Percentiles rank a stretch among this genome's conserved stretches.
phyloP scores from a whole-genome alignment of 2,113 vertebrate genomes.

The Trichomycterus rosablanca region DNA sequence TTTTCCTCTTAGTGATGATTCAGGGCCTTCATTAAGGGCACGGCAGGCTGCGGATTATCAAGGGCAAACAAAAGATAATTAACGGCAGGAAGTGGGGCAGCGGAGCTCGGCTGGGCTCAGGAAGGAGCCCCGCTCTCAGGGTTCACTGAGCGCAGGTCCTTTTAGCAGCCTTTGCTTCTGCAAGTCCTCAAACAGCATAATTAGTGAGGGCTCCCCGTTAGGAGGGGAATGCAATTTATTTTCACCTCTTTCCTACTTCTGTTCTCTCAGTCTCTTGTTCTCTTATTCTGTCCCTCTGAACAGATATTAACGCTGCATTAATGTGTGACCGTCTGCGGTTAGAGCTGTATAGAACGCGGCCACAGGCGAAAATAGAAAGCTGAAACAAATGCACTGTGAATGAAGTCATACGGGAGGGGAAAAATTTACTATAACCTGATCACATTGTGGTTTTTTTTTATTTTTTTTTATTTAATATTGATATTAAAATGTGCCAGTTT shows the following conservation, averaged over 20 bases:
- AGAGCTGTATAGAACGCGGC: not conserved
- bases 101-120: slow-evolving; percentile 58
- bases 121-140: slow-evolving; percentile 55
- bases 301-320: slow-evolving; percentile 39
- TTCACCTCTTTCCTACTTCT: slow-evolving; percentile 37
- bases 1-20: slow-evolving; percentile 85
- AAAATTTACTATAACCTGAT: too few relatives aligned
- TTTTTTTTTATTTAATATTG: too few relatives aligned
- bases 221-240: slow-evolving; percentile 48
- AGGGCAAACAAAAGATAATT: slow-evolving; percentile 99
- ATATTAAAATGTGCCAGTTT: too few relatives aligned
- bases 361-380: slow-evolving; percentile 4
- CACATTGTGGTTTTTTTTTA: too few relatives aligned
- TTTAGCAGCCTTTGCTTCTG: slow-evolving; percentile 58
- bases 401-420: not conserved
- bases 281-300: slow-evolving; percentile 35
- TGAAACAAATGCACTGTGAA: slow-evolving; percentile 21
- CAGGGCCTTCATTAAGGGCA: slow-evolving; percentile 88
- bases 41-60: slow-evolving; percentile 88
- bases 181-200: slow-evolving; percentile 68
- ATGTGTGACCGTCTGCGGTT: slow-evolving; percentile 29
- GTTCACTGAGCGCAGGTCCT: slow-evolving; percentile 70
- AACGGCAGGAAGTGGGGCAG: slow-evolving; percentile 74
- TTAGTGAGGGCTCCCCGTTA: slow-evolving; percentile 55
- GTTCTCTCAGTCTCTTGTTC: slow-evolving; percentile 3